Conservation (phyloP, 2,113 vertebrate genomes). For the Benitochromis conjunctus region DNA sequence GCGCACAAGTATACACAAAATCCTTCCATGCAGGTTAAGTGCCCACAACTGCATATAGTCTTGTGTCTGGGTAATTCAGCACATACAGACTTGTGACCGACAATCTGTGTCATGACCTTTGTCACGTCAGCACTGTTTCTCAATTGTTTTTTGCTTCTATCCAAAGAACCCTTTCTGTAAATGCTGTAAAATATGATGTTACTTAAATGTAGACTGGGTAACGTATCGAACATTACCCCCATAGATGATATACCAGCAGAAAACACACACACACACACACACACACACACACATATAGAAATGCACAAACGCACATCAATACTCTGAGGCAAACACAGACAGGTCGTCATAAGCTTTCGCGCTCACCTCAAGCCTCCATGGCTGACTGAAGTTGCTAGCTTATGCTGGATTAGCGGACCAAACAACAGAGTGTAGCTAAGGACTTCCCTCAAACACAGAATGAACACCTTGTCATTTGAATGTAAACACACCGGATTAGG, state of each 20-base stretch:
- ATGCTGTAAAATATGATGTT: neutral
- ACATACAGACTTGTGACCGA: neutral
- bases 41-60: neutral
- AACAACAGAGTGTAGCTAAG: slow-evolving; percentile 2
- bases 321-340: neutral
- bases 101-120: slow-evolving; percentile 16
- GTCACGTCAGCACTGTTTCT: neutral
- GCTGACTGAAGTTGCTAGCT: neutral
- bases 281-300: neutral
- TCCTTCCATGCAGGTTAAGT: neutral
- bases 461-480: slow-evolving; percentile 5
- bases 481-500: neutral
- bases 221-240: neutral
- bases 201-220: neutral
- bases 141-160: neutral
- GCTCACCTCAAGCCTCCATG: slow-evolving; percentile 41
- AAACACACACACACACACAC: neutral
- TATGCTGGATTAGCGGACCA: slow-evolving; percentile 28
- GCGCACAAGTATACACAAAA: neutral
- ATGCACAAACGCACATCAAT: neutral
- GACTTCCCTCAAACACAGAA: slow-evolving; percentile 18
- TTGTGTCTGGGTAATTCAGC: neutral
- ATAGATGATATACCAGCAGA: neutral
- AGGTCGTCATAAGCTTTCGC: slow-evolving; percentile 6
- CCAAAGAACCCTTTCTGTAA: neutral